phyloP scores from a whole-genome alignment of 1,140 invertebrate species.

The Trichogramma pretiosum region DNA sequence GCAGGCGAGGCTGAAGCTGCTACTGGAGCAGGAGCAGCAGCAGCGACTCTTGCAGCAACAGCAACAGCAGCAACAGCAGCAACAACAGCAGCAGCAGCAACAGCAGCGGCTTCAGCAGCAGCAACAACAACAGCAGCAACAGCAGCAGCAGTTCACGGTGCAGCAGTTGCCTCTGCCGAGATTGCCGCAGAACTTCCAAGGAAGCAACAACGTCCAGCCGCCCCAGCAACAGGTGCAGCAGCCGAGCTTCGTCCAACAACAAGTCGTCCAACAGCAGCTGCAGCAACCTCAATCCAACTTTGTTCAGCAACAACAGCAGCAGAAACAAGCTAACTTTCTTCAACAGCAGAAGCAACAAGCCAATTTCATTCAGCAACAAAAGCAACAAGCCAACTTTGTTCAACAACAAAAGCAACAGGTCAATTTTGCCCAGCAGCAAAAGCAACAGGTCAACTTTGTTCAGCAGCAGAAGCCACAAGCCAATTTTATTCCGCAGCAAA shows the following conservation, averaged over 20 bases:
- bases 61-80: conserved; percentile 26
- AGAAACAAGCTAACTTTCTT: conserved; percentile 23
- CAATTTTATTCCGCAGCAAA: conserved; percentile 24
- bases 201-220: conserved; percentile 22
- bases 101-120: conserved; percentile 22
- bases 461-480: conserved; percentile 28
- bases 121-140: conserved; percentile 19
- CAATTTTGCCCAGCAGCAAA: conserved; percentile 29
- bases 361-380: conserved; percentile 30
- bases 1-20: conserved; percentile 41
- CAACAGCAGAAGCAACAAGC: conserved; percentile 28
- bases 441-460: conserved; percentile 25
- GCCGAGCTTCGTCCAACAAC: background rate
- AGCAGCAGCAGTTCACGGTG: conserved; percentile 32
- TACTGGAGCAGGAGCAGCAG: conserved; percentile 30
- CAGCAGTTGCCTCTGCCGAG: conserved; percentile 31
- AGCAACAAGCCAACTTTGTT: conserved; percentile 25
- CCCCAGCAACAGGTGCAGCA: background rate
- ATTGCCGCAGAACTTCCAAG: too few relatives aligned
- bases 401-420: conserved; percentile 28
- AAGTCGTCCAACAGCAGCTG: conserved; percentile 6
- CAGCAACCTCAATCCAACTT: conserved; percentile 14
- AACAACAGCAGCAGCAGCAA: conserved; percentile 32
- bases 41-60: conserved; percentile 27
- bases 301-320: conserved; percentile 24